Conservation (phyloP, 2,888 invertebrate species). For the Tetragonula carbonaria region DNA sequence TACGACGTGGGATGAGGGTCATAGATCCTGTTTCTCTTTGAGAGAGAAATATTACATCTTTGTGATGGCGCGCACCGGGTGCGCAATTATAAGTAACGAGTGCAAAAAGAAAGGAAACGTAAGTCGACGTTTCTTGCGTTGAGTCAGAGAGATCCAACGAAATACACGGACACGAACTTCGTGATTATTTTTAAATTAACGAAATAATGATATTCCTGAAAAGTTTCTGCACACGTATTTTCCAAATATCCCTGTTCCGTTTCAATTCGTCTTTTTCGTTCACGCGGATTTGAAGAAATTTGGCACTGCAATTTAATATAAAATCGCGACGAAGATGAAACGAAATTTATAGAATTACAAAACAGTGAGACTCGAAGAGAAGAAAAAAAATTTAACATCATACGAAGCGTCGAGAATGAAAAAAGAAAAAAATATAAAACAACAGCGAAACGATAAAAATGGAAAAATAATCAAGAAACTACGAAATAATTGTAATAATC, state of each 20-base stretch:
- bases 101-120: not conserved
- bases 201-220: not conserved
- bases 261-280: not conserved
- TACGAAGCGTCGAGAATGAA: too few relatives aligned
- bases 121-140: not conserved
- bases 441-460: too few relatives aligned
- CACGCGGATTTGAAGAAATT: not conserved
- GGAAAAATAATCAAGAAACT: too few relatives aligned
- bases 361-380: not conserved
- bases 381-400: not conserved
- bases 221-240: not conserved
- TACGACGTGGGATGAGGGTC: not conserved
- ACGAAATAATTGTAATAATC: too few relatives aligned
- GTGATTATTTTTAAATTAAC: not conserved
- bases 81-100: not conserved
- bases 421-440: too few relatives aligned
- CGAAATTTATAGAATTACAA: not conserved
- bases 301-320: not conserved
- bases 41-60: not conserved
- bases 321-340: not conserved
- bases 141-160: not conserved
- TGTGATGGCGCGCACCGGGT: not conserved
- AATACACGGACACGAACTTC: not conserved
- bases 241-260: not conserved
- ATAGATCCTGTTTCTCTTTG: not conserved